These are phyloP conservation scores for Metopolophium dirhodum DNA, from an alignment of 1,140 invertebrate species.

Conservation along the genomic window DNA sequence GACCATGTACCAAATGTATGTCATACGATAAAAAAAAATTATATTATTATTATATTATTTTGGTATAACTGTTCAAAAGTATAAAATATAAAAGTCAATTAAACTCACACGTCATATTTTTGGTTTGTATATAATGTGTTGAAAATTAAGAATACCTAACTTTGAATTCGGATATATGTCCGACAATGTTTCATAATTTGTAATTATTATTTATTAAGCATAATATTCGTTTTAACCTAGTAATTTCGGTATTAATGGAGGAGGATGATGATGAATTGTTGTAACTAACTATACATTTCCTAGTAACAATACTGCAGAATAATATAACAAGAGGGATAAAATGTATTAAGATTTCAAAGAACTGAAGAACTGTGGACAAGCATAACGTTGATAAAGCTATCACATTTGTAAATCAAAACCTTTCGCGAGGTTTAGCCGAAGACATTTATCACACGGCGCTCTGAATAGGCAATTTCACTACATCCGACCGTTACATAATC, in stretches of 20 bases:
- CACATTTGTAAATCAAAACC: not conserved
- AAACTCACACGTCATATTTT: not conserved
- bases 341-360: not conserved
- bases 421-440: not conserved
- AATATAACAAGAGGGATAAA: not conserved
- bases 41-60: not conserved
- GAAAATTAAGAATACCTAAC: not conserved
- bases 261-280: not conserved
- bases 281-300: not conserved
- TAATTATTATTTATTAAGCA: not conserved
- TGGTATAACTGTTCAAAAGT: not conserved
- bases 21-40: not conserved
- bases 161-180: no score
- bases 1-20: no score
- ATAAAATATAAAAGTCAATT: not conserved
- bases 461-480: constrained; percentile 16
- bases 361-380: not conserved
- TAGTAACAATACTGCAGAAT: not conserved
- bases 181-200: no score
- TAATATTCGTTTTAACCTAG: not conserved
- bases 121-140: not conserved
- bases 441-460: not conserved
- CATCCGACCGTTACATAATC: not conserved
- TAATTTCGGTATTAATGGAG: not conserved
- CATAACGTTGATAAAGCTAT: not conserved